phyloP scores from a whole-genome alignment of 2,797 vertebrate species.

The Lithobates sylvaticus region DNA sequence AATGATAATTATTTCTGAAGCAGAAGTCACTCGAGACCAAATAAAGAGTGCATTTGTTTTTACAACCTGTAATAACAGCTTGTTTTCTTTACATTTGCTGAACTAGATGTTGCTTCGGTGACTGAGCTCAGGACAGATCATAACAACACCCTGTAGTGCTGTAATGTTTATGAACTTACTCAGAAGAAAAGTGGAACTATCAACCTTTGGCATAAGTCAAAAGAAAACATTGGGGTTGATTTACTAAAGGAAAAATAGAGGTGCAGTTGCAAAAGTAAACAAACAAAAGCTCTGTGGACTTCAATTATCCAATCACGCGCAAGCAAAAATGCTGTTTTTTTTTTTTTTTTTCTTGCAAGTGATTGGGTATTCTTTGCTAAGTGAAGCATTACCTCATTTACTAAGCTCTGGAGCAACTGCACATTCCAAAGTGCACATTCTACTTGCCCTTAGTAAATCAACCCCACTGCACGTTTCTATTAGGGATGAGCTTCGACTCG shows the following conservation, averaged over 20 bases:
- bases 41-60: slow-evolving; percentile 28
- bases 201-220: background rate
- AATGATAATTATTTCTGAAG: slow-evolving; percentile 25
- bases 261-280: no score
- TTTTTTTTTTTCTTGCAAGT: no score
- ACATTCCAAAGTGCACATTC: no score
- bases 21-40: slow-evolving; percentile 5
- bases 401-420: no score
- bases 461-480: background rate
- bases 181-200: background rate
- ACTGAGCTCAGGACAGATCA: background rate
- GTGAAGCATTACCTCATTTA: no score
- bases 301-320: no score
- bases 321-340: no score
- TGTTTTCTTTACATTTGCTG: slow-evolving; percentile 21
- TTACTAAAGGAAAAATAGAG: no score
- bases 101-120: slow-evolving; percentile 11
- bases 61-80: slow-evolving; percentile 40
- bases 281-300: no score
- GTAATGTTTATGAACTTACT: slow-evolving; percentile 9
- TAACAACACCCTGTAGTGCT: background rate
- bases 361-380: no score
- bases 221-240: background rate
- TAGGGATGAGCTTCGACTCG: no score
- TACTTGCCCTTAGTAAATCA: no score